Conservation (phyloP, 2,113 vertebrate genomes). For the Odontesthes bonariensis region DNA sequence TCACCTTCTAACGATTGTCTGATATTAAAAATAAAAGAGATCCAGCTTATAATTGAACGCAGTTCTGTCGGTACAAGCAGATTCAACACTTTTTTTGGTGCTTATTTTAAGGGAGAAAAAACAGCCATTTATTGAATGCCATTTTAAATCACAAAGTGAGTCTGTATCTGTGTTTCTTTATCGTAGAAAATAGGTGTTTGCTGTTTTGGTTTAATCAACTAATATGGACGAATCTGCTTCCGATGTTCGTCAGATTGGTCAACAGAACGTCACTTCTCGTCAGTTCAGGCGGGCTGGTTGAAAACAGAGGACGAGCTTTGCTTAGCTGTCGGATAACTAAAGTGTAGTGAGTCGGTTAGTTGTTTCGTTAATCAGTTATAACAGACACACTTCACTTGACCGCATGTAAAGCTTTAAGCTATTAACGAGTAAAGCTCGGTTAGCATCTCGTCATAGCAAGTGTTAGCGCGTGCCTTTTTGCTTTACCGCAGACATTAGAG, state of each 20-base stretch:
- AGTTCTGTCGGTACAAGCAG: too few relatives aligned
- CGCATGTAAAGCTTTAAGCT: background rate
- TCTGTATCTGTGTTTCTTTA: background rate
- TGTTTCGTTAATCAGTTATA: background rate
- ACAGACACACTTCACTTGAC: background rate
- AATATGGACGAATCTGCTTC: constrained; percentile 34
- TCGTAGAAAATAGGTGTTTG: background rate
- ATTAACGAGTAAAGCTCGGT: background rate
- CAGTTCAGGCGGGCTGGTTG: constrained; percentile 61
- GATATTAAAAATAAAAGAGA: too few relatives aligned
- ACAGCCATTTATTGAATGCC: too few relatives aligned
- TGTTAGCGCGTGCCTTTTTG: background rate
- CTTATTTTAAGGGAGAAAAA: too few relatives aligned
- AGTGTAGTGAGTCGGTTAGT: background rate
- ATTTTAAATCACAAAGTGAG: too few relatives aligned
- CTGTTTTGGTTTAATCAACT: background rate
- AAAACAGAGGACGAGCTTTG: background rate
- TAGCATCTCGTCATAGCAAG: background rate
- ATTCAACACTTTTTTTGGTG: too few relatives aligned
- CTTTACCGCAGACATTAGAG: background rate
- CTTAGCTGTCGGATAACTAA: background rate
- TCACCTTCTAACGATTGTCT: too few relatives aligned
- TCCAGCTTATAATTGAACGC: too few relatives aligned
- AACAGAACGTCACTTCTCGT: constrained; percentile 53
- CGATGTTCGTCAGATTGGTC: background rate